phyloP scores from a whole-genome alignment of 2,113 vertebrate genomes.

The Talpa occidentalis region DNA sequence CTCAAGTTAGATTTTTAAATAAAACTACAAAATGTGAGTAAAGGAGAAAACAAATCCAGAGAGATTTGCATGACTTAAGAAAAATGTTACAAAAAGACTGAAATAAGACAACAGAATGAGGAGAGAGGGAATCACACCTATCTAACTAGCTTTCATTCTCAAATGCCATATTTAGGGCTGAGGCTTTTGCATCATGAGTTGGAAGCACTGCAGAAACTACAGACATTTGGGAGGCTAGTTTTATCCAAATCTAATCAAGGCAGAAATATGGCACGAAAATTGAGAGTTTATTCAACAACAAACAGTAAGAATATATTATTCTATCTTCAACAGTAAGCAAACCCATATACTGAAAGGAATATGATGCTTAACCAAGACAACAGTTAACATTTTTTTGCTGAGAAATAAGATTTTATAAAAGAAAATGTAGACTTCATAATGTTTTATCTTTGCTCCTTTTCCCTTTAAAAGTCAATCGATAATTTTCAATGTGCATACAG shows the following conservation, averaged over 20 bases:
- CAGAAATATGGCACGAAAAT: not conserved
- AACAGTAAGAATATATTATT: not conserved
- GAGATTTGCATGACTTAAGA: not conserved
- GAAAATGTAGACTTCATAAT: not conserved
- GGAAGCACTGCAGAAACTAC: not conserved
- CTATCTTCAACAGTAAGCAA: not conserved
- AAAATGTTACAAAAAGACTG: not conserved
- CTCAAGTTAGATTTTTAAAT: not conserved
- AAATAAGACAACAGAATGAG: not conserved
- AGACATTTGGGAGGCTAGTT: not conserved
- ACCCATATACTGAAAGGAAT: not conserved
- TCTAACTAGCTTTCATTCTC: too few species aligned
- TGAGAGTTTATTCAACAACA: not conserved
- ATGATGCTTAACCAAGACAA: not conserved
- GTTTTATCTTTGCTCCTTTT: not conserved
- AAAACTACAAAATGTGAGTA: not conserved
- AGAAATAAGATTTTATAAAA: not conserved
- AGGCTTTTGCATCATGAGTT: not conserved
- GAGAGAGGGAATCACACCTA: not conserved
- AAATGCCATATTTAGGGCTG: not conserved
- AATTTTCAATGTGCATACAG: not conserved
- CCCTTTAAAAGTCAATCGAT: not conserved
- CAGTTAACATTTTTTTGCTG: not conserved
- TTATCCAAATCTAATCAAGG: not conserved
- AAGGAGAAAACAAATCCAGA: slow-evolving; percentile 14